Base-by-base conservation (phyloP, 2,888 invertebrate species). In the Sesia apiformis region DNA sequence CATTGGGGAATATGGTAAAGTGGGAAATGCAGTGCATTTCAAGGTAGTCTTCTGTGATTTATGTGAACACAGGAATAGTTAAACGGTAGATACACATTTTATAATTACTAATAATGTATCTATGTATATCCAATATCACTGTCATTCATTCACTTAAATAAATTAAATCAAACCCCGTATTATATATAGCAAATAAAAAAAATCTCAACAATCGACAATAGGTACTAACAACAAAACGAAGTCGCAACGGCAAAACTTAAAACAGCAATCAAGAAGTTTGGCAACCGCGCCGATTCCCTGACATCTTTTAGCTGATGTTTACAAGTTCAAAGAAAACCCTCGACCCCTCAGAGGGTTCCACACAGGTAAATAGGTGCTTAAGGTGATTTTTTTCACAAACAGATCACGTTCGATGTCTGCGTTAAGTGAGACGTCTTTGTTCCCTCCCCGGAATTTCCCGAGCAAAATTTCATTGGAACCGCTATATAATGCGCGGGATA, bases 361-460 rank as follows among this genome's bases (percentile, higher is more conserved):
- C 55, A 72, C 79, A 81, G 80, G 81, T 82, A 79, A 81, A 78
- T 78, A 75, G 76, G 77, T 79, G 70, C 78, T 81, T 80, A 81
- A 76, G 76, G 71, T 74, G 77, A 84, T 87, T 85, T 87, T 85
- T 86, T 76, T 84, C 76, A 79, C 81, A 88, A 84, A 82, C 88
- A 76, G 89, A 89, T 89, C 89, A 89, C 89, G 89, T 89, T 76
- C 83, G 75, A 76, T 75, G 76, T 73, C 76, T 56, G 58, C 66
- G 74, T 79, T 87, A 87, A 89, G 87, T 87, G 86, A 87, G 84
- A 82, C 80, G 78, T 88, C 84, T 82, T 81, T 78, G 79, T 78
- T 76, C 79, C 72, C 72, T 64, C 62, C 61, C 66, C 64, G 76
- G 76, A 78, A 83, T 84, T 79, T 66, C 74, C 74, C 76, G 74